Evolutionary conservation across 2,113 vertebrate species (phyloP), one percentile per base, ranked within the genome.

Genomic region (Galemys pyrenaicus): DNA sequence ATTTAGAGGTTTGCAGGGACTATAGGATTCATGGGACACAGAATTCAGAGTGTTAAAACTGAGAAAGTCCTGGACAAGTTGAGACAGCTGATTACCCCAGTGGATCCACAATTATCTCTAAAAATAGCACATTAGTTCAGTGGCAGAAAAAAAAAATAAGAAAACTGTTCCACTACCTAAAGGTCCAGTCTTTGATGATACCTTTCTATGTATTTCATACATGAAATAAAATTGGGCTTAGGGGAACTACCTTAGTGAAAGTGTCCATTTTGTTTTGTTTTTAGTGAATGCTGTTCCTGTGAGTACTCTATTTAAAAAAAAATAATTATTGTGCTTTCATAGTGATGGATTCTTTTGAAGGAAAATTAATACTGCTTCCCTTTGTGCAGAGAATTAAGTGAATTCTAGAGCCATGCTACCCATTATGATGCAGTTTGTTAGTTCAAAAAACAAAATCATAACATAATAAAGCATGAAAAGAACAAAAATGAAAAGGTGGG

Each of bases 371-470:
- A 67, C 13, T n/a, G 7, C 8, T 79, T 80, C 3, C 6, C 30
- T 77, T 39, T 56, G 73, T 13, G 2, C 11, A 83, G 44, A 87
- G 13, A 79, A 64, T 78, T 67, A 56, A 92, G 19, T 6, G n/a
- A 51, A 73, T 62, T 74, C 30, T 49, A 80, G 49, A 79, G 24
- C 20, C 71, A 87, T 49, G 1, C 11, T 68, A 35, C 5, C n/a
- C 89, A 62, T 74, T 84, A 75, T n/a, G n/a, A 54, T 85, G 24
- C 16, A 67, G n/a, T 54, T 87, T 87, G 54, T 87, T 78, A 73
- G 30, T 67, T 84, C 44, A 88, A 24, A 74, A 87, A 93, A 60
- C 49, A 84, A 75, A 84, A 60, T 3, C 32, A 70, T 74, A 37
- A 80, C 17, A 6, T 9, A 51, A 79, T 56, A 89, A 92, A 75